phyloP scores from a whole-genome alignment of 2,797 vertebrate genomes.

The Neopelma chrysocephalum region DNA sequence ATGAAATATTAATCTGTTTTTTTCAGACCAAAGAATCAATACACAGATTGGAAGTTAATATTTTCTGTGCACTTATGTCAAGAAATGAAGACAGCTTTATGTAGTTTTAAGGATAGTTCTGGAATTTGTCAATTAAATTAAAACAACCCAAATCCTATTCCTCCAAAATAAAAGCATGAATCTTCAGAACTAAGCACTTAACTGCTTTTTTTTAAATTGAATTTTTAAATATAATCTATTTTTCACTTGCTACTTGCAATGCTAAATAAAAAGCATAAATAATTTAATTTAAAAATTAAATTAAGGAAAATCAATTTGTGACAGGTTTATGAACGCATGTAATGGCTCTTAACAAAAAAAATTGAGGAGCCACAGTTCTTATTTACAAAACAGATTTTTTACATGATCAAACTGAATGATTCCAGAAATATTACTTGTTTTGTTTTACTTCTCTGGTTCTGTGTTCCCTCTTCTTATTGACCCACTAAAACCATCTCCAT shows the following conservation, averaged over 20 bases:
- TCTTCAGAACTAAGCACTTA: background rate
- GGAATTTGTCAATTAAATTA: slow-evolving; percentile 6
- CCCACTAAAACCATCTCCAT: background rate
- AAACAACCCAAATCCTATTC: background rate
- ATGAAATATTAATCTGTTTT: slow-evolving; percentile 44
- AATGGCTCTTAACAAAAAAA: background rate
- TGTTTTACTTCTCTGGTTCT: background rate
- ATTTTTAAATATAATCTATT: background rate
- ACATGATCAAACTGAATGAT: background rate
- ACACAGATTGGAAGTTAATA: background rate
- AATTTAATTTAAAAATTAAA: slow-evolving; percentile 27
- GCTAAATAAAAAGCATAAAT: slow-evolving; percentile 32
- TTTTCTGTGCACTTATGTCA: background rate
- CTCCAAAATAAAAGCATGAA: background rate
- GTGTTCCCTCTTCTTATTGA: background rate
- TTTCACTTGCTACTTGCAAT: background rate
- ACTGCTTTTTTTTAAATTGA: background rate
- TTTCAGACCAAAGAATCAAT: slow-evolving; percentile 54
- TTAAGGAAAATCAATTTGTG: slow-evolving; percentile 18
- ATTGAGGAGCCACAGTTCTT: background rate
- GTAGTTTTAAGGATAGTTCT: slow-evolving; percentile 19
- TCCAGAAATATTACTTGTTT: background rate
- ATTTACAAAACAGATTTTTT: background rate
- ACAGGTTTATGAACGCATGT: background rate
- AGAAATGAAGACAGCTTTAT: slow-evolving; percentile 42